Evolutionary conservation across 2,113 vertebrate species (phyloP), one percentile per base, ranked within the genome.

Genomic region (Trichomycterus rosablanca): DNA sequence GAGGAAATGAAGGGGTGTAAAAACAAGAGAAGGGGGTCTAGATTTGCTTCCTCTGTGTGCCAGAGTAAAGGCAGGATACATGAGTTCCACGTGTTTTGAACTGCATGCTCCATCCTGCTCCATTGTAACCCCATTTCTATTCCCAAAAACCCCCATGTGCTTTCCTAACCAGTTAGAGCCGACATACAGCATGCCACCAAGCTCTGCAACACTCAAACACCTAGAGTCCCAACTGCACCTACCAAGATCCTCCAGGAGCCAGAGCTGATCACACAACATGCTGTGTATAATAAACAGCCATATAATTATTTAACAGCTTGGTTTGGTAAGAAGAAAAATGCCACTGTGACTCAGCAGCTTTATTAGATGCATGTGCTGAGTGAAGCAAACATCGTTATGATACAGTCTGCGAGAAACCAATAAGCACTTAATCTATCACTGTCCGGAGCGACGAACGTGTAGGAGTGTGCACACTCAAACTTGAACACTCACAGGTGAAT

Each of bases 61-160:
- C 44, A 35, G 15, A 55, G 51, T 57, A 60, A 65, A 70, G 55
- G 20, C 58, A 74, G 72, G 67, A 70, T 67, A 59, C 48, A 51
- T 59, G 59, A 67, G 64, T 49, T 34, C 32, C 53, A 28, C 10
- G 20, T 59, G 57, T 63, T 66, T 42, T 30, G 63, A 46, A 37
- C 37, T 40, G 30, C 16, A 32, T 16, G 51, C 62, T 56, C 42
- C 57, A 14, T 18, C 14, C 53, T 18, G 37, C 24, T 19, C 63
- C 54, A 73, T 76, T 70, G 71, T 76, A 60, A 70, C 46, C 52
- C 20, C 46, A 40, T 46, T 62, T 73, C 52, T 70, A 62, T 70
- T 69, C 54, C 52, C 55, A 50, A 56, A 50, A 56, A 40, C 40
- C 63, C 37, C 59, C 15, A 28, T 55, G 50, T 12, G n/a, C 26